Percentiles rank a stretch among this genome's conserved stretches.
Conservation (phyloP, 2,113 vertebrate genomes). For the Coptodon bakossiorum region DNA sequence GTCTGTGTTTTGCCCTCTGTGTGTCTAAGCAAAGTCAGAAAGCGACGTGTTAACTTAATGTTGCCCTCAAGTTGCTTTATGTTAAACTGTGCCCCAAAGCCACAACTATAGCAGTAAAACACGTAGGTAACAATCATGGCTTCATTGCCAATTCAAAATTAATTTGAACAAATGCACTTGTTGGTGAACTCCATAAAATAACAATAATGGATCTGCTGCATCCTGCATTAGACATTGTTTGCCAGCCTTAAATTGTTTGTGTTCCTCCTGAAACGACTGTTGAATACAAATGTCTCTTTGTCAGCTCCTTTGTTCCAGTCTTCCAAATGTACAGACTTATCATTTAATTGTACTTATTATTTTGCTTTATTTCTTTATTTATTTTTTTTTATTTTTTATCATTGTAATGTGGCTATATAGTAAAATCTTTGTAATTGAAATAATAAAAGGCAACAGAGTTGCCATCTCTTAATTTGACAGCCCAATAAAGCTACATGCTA, state of each 20-base stretch:
- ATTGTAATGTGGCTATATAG: background rate
- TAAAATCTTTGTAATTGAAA: background rate
- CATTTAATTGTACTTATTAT: background rate
- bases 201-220: background rate
- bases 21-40: background rate
- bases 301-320: background rate
- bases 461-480: background rate
- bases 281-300: conserved; percentile 1
- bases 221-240: conserved; percentile 1
- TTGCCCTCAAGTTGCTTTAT: background rate
- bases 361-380: background rate
- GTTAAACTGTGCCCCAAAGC: background rate
- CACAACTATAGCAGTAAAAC: background rate
- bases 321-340: background rate
- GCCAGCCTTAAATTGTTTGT: background rate
- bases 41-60: background rate
- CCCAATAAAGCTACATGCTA: background rate
- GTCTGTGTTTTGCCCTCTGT: background rate
- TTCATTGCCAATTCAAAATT: background rate
- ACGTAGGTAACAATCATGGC: background rate
- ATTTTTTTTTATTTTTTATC: background rate
- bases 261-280: background rate
- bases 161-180: conserved; percentile 11
- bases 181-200: background rate
- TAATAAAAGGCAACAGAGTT: background rate